Evolutionary conservation across 2,797 vertebrate genomes (phyloP), one percentile per base, ranked within the genome.

Genomic region (Chlorospingus semifuscus): DNA sequence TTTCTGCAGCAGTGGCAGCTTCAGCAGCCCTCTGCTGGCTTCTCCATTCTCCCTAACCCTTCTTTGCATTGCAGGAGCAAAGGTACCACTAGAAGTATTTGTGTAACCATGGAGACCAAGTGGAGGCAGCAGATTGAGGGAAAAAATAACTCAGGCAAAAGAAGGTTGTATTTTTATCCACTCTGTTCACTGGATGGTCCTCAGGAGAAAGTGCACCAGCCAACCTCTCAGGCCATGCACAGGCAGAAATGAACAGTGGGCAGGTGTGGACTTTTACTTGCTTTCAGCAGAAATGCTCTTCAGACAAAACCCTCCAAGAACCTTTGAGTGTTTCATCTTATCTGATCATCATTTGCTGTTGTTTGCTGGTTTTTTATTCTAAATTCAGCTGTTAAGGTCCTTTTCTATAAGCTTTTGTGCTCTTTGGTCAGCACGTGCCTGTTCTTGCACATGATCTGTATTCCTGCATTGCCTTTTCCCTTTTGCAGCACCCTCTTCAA

Each of bases 71-170:
- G 34, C 84, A 68, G 36, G 32, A 79, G 64, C 60, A 80, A 89
- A 93, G 53, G 69, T 87, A 89, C 68, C 9, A 18, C 27, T 46
- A 2, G 27, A 83, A 82, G 66, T 77, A 63, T 87, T 81, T 65
- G n/a, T 80, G 91, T 94, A 95, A 88, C 95, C 85, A 88, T 90
- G 90, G 94, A 94, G 59, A 96, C 81, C 30, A 75, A 87, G 72
- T 72, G 65, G 55, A 15, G 7, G 46, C 56, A 95, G 83, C 79
- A 50, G 46, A 93, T 69, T 69, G 81, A 32, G 50, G 41, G 66
- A 50, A 89, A 94, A 94, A 92, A 92, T 68, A 92, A 85, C 74
- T 92, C 5, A 0, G 36, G 26, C 29, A 23, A 17, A 46, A 37
- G 34, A 57, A 52, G 63, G 9, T 53, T 66, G 29, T 83, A 83